Evolutionary conservation across 53 echinoderm and acorn worm species (phyloP).

Genomic region (Holothuria leucospilota): DNA sequence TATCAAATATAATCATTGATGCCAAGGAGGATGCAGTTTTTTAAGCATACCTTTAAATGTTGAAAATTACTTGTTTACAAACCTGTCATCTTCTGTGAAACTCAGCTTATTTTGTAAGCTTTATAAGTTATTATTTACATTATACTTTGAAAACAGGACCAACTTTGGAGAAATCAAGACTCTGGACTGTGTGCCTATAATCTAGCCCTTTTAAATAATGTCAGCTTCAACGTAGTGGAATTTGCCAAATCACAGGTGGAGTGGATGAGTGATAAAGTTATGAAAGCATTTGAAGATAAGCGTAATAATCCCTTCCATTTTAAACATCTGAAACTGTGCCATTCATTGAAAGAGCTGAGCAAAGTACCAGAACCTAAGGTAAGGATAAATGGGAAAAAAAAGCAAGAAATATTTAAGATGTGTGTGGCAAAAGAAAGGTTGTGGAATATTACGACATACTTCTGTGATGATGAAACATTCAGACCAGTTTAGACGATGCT

Average conservation of each 20-base stretch:
- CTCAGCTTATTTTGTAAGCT: no score
- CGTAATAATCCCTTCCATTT: constrained; percentile 99
- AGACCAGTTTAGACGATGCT: no score
- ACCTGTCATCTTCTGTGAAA: no score
- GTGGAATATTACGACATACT: no score
- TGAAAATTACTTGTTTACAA: no score
- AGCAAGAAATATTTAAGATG: background rate
- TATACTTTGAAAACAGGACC: constrained; percentile 66
- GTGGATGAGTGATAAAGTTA: constrained; percentile 99
- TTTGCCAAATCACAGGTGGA: constrained; percentile 99
- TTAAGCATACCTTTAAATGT: no score
- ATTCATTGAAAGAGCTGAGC: constrained; percentile 88
- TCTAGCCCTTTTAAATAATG: constrained; percentile 94
- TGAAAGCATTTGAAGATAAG: constrained; percentile 96
- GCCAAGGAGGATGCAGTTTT: no score
- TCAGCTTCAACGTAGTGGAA: constrained; percentile 98
- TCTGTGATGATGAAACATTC: no score
- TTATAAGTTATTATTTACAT: no score
- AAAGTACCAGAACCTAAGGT: constrained; percentile 99
- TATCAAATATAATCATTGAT: no score
- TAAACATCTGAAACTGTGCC: constrained; percentile 93
- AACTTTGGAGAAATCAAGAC: constrained; percentile 94
- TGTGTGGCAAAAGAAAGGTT: no score
- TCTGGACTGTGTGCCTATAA: constrained; percentile 86
- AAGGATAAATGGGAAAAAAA: background rate